A percentile compares a stretch with the other conserved stretches of the same genome.
These are phyloP conservation scores for Melanotaenia boesemani DNA, from an alignment of 2,797 vertebrate genomes.

Conservation along the genomic window DNA sequence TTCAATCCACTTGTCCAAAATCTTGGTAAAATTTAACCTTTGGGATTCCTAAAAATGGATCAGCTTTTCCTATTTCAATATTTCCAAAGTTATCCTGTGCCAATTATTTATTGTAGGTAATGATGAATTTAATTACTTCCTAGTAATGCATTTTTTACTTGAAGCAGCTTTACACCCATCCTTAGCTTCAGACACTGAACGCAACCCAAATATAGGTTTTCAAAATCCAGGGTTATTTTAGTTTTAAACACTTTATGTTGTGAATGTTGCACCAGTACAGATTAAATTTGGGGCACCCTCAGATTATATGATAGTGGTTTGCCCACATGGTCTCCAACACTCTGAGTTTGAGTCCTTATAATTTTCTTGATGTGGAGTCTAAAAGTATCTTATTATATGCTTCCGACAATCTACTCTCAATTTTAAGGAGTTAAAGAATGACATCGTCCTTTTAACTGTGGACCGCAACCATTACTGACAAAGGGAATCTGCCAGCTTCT, in stretches of 20 bases:
- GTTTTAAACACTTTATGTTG: neutral
- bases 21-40: neutral
- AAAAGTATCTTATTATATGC: neutral
- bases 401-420: neutral
- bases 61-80: neutral
- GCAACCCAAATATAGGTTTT: neutral
- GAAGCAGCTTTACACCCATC: neutral
- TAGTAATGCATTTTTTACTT: slow-evolving; percentile 5
- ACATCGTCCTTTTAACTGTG: too few species aligned
- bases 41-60: neutral
- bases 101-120: neutral
- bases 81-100: neutral
- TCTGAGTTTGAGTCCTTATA: neutral
- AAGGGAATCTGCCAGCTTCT: too few species aligned
- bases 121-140: neutral
- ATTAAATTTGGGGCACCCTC: neutral
- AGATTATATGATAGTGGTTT: neutral
- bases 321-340: neutral
- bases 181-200: neutral
- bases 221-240: neutral
- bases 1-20: slow-evolving; percentile 1
- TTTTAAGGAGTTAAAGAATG: too few species aligned
- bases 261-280: neutral
- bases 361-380: neutral
- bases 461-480: too few species aligned